A percentile compares a stretch with the other conserved stretches of the same genome.
phyloP scores from a whole-genome alignment of 30 jellyfish, hydroid and myxozoan genomes.

The Pseudorhiza aurosa region DNA sequence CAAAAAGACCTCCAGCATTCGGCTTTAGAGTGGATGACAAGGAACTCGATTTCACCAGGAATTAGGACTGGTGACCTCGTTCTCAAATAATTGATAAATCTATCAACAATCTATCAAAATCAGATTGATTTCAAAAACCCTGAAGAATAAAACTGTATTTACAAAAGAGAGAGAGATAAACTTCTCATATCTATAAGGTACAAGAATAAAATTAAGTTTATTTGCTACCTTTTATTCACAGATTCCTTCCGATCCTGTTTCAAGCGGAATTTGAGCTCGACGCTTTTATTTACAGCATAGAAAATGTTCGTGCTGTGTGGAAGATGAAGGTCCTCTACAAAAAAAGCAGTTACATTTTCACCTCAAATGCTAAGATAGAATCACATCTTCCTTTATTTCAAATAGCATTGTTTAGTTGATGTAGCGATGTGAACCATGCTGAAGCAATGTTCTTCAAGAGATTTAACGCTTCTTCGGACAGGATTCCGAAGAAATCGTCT shows the following conservation, averaged over 20 bases:
- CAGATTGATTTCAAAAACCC: background rate
- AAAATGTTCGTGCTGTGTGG: slow-evolving; percentile 77
- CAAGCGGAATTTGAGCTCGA: slow-evolving; percentile 60
- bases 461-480: no score
- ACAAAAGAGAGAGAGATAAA: background rate
- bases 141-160: background rate
- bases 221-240: slow-evolving; percentile 42
- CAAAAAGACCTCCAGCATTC: background rate
- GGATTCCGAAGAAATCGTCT: no score
- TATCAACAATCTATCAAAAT: background rate
- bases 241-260: slow-evolving; percentile 27
- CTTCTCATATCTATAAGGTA: background rate
- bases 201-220: background rate
- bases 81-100: no score
- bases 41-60: no score
- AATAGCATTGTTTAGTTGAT: no score
- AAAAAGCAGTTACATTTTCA: background rate
- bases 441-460: no score
- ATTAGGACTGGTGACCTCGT: background rate
- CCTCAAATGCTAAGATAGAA: background rate
- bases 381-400: no score
- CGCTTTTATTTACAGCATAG: slow-evolving; percentile 77
- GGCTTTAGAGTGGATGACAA: background rate
- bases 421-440: no score
- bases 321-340: slow-evolving; percentile 74